Evolutionary conservation across 2,888 invertebrate species (phyloP).

Genomic region (Catonia carolina): DNA sequence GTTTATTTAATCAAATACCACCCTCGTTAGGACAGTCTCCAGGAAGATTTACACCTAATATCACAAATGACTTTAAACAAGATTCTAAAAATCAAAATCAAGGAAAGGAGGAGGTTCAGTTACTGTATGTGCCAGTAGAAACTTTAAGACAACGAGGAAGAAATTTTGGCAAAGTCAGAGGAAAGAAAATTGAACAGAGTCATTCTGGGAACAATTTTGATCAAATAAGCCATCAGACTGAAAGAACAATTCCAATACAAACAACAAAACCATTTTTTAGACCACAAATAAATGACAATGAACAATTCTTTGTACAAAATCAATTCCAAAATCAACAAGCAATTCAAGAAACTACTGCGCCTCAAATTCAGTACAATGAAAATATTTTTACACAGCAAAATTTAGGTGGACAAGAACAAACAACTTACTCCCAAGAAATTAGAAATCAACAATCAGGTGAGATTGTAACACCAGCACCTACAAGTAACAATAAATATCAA

Average conservation of each 20-base stretch:
- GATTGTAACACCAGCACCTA: slow-evolving; percentile 3
- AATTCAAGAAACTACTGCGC: slow-evolving; percentile 41
- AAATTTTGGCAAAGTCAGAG: slow-evolving; percentile 20
- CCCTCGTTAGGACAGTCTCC: slow-evolving; percentile 1
- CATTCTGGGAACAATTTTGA: neutral
- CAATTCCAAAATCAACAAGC: slow-evolving; percentile 2
- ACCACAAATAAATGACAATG: neutral
- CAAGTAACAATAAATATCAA: too few species aligned
- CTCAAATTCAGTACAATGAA: neutral
- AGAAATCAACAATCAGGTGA: neutral
- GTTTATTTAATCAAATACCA: neutral
- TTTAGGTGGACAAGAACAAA: neutral
- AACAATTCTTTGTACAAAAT: neutral
- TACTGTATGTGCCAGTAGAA: slow-evolving; percentile 76
- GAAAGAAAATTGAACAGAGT: neutral
- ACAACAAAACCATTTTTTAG: slow-evolving; percentile 5
- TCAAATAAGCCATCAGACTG: neutral
- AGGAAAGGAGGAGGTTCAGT: slow-evolving; percentile 56
- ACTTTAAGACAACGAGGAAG: slow-evolving; percentile 52
- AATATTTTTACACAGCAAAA: slow-evolving; percentile 7
- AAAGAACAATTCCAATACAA: neutral
- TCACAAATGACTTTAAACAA: neutral
- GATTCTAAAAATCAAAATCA: slow-evolving; percentile 1
- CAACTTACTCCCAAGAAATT: neutral
- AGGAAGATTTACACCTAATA: slow-evolving; percentile 3